phyloP scores from a whole-genome alignment of 1,140 invertebrate genomes.

The Cotesia vestalis region DNA sequence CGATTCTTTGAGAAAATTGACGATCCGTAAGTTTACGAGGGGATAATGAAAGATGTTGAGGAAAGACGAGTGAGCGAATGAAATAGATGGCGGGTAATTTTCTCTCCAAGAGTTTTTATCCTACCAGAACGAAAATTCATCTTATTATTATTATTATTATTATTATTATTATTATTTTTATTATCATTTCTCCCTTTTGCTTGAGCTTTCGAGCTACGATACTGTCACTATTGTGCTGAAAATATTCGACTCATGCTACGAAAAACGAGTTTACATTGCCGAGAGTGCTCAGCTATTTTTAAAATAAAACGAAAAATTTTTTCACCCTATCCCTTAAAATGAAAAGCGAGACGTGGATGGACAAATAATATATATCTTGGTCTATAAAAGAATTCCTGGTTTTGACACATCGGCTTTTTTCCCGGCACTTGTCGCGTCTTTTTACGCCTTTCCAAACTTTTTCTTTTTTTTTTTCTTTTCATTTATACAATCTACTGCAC shows the following conservation, averaged over 20 bases:
- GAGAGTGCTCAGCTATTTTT: background rate
- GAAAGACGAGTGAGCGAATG: background rate
- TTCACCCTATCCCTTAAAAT: too few relatives aligned
- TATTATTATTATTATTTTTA: background rate
- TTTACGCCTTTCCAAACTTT: background rate
- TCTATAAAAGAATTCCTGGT: background rate
- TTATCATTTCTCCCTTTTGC: background rate
- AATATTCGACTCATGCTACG: background rate
- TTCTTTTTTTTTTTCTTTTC: background rate
- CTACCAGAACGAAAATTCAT: background rate
- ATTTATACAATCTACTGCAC: background rate
- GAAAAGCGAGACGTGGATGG: too few relatives aligned
- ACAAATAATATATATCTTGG: background rate
- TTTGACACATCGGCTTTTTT: background rate
- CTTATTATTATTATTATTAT: background rate
- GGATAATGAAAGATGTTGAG: constrained; percentile 9
- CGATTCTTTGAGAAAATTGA: background rate
- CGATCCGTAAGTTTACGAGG: background rate
- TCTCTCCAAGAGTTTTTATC: background rate
- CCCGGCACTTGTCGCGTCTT: background rate
- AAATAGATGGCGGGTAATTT: constrained; percentile 1
- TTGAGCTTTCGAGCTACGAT: background rate
- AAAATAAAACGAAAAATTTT: too few relatives aligned
- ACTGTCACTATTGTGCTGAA: background rate
- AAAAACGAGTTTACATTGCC: background rate